phyloP scores from a whole-genome alignment of 2,797 vertebrate species.

The Lepus townsendii region DNA sequence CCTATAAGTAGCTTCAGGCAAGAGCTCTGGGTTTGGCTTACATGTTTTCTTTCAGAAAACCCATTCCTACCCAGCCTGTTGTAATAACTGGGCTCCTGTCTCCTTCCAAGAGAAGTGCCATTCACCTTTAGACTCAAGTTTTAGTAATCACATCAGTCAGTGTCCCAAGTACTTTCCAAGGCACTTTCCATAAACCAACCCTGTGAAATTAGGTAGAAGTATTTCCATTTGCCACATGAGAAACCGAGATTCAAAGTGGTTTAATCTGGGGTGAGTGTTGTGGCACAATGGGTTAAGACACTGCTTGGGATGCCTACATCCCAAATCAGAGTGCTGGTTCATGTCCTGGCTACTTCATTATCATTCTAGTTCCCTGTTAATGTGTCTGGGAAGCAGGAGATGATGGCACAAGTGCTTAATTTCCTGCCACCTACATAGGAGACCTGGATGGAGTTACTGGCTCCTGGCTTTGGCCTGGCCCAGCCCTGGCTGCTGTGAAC shows the following conservation, averaged over 20 bases:
- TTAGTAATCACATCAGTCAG: background rate
- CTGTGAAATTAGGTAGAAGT: background rate
- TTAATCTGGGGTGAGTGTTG: too few relatives aligned
- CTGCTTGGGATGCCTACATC: too few relatives aligned
- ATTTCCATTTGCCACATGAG: slow-evolving; percentile 20
- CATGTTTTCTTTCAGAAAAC: slow-evolving; percentile 17
- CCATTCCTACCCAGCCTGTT: background rate
- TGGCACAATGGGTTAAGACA: too few relatives aligned
- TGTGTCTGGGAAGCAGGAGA: too few relatives aligned
- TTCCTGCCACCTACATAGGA: too few relatives aligned
- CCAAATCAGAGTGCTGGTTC: too few relatives aligned
- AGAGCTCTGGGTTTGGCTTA: background rate
- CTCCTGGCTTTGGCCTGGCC: too few relatives aligned
- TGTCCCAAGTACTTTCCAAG: background rate
- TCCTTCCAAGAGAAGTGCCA: background rate
- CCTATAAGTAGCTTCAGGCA: background rate
- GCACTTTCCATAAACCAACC: background rate
- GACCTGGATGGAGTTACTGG: too few relatives aligned
- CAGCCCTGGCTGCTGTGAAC: too few relatives aligned
- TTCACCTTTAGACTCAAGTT: background rate
- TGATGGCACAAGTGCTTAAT: too few relatives aligned
- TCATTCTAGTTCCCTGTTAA: too few relatives aligned
- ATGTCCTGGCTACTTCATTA: too few relatives aligned
- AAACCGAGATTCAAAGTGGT: background rate
- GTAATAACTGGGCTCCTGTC: background rate